Percentiles rank a stretch among this genome's conserved stretches.
phyloP scores from a whole-genome alignment of 2,797 vertebrate species.

The Fringilla coelebs region DNA sequence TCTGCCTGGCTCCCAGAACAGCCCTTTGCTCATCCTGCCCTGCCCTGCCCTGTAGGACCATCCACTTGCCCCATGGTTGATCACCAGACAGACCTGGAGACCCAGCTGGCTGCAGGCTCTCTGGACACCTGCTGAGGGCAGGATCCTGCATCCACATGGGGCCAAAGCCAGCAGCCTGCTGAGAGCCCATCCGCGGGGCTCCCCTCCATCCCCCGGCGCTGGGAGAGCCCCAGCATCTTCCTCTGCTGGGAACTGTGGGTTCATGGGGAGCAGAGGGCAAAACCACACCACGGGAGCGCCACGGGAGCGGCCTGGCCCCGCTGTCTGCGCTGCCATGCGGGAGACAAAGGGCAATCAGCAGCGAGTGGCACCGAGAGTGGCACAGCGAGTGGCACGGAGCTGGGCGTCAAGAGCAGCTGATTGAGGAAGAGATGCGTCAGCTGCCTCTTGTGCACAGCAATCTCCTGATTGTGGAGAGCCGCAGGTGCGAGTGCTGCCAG shows the following conservation, averaged over 20 bases:
- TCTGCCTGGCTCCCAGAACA: background rate
- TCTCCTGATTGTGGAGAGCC: slow-evolving; percentile 65
- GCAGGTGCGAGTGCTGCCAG: slow-evolving; percentile 50
- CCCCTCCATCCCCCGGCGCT: background rate
- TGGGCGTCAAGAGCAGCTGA: slow-evolving; percentile 59
- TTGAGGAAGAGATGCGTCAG: slow-evolving; percentile 67
- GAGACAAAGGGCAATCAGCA: slow-evolving; percentile 72
- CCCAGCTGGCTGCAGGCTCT: fast-evolving
- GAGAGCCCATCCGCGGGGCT: background rate
- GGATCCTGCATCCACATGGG: background rate
- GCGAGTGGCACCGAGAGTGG: slow-evolving; percentile 16
- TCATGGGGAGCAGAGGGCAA: background rate
- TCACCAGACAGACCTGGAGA: background rate
- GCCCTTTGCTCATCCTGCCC: background rate
- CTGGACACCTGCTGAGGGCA: fast-evolving
- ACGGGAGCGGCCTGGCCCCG: fast-evolving
- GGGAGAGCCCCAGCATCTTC: background rate
- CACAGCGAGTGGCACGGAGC: slow-evolving; percentile 48
- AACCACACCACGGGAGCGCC: background rate
- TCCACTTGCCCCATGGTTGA: fast-evolving
- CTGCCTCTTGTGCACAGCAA: slow-evolving; percentile 11
- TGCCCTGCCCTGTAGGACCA: background rate
- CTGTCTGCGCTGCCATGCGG: background rate
- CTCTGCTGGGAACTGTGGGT: background rate
- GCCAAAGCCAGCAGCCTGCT: background rate